Conservation (phyloP, 2,888 invertebrate species). For the Callyntrura sp. region DNA sequence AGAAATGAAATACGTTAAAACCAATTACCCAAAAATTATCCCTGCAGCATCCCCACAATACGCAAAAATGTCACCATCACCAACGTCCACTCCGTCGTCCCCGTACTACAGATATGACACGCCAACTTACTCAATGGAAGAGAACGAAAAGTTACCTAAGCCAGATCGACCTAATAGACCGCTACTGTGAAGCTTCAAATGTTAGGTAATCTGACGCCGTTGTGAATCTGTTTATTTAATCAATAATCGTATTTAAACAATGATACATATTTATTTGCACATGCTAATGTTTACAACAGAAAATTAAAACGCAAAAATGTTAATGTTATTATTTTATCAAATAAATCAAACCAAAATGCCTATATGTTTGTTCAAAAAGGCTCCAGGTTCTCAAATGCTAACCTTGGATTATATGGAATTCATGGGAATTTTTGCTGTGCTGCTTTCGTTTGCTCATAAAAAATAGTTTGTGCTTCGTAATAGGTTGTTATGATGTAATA, state of each 20-base stretch:
- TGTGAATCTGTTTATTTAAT: too few relatives aligned
- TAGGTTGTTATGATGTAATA: too few relatives aligned
- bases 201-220: not conserved
- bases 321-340: not conserved
- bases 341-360: not conserved
- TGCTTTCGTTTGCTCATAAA: too few relatives aligned
- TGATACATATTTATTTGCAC: not conserved
- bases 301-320: not conserved
- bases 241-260: too few relatives aligned
- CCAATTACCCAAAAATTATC: constrained; percentile 38
- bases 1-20: constrained; percentile 54
- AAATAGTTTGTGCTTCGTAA: too few relatives aligned
- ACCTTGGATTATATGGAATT: too few relatives aligned
- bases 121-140: constrained; percentile 9
- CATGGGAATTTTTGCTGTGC: too few relatives aligned
- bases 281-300: not conserved
- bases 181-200: not conserved
- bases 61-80: constrained; percentile 61
- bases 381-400: too few relatives aligned
- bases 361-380: too few relatives aligned
- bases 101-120: constrained; percentile 65
- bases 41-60: constrained; percentile 62
- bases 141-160: constrained; percentile 31
- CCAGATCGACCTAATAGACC: not conserved
- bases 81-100: constrained; percentile 54